Evolutionary conservation across 1,140 invertebrate species (phyloP).

Genomic region (Drosophila santomea): DNA sequence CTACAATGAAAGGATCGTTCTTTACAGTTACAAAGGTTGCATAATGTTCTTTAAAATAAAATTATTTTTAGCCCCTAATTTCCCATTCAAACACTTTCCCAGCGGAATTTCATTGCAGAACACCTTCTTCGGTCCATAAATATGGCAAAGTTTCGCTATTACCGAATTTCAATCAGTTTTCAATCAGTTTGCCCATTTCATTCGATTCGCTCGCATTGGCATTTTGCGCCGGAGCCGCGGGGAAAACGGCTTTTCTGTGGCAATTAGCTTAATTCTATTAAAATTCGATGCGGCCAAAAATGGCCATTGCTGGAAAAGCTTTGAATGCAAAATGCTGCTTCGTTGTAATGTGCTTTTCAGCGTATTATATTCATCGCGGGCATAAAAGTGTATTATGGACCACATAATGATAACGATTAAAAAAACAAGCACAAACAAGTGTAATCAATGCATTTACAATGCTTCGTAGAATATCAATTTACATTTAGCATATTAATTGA

Average conservation of each 20-base stretch:
- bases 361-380: slow-evolving; percentile 30
- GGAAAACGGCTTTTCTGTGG: slow-evolving; percentile 56
- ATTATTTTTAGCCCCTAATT: no score
- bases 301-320: slow-evolving; percentile 14
- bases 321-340: slow-evolving; percentile 3
- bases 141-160: slow-evolving; percentile 40
- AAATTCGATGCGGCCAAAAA: slow-evolving; percentile 51
- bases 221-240: slow-evolving; percentile 2
- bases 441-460: slow-evolving; percentile 54
- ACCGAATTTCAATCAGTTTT: slow-evolving; percentile 64
- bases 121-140: slow-evolving; percentile 17
- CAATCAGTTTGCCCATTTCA: slow-evolving; percentile 55
- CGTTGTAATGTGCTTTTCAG: slow-evolving; percentile 28
- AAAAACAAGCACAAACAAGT: slow-evolving; percentile 43
- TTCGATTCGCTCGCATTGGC: slow-evolving; percentile 31
- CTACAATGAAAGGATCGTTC: no score
- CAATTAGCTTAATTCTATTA: slow-evolving; percentile 79
- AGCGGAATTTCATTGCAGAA: slow-evolving; percentile 7
- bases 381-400: slow-evolving; percentile 15
- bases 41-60: no score
- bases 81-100: background rate
- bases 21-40: no score
- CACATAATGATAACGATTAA: slow-evolving; percentile 40
- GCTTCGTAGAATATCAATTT: slow-evolving; percentile 71
- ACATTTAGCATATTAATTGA: slow-evolving; percentile 81